Base-by-base conservation (phyloP, 2,888 invertebrate genomes). In the Microctonus aethiopoides region DNA sequence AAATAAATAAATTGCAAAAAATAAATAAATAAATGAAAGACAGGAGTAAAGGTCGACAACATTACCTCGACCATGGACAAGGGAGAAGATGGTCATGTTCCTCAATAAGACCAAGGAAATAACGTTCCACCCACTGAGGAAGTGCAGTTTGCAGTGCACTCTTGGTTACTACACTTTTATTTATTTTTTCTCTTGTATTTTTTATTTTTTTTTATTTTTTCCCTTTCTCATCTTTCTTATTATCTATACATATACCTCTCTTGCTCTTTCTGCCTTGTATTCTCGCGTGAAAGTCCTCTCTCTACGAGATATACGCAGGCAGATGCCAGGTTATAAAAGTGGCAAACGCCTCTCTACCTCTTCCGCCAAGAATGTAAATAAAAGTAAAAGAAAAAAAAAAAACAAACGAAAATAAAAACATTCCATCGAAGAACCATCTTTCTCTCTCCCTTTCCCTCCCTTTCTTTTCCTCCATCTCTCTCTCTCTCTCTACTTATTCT, bases 91-190 rank as follows among this genome's bases (percentile, higher is more conserved):
- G 32, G 51, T 22, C 16, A n/a, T 32, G 46, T 63, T 51, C 36
- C 51, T 46, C 67, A 67, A 67, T 67, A 59, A 67, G 13, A 67
- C 36, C 59, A 16, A 52, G 51, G 52, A 60, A 67, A 67, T 61
- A 67, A 67, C 67, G 60, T 67, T 67, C 67, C 60, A 54, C 67
- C 32, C 60, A 51, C 60, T 52, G 36, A 60, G 52, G 60, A 67
- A 60, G 60, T 52, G 32, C 20, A 46, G 16, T 46, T 9, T 46
- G n/a, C n/a, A n/a, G n/a, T 65, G 54, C 56, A 65, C 36, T n/a
- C 56, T 56, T 65, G n/a, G 54, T 62, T n/a, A n/a, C 32, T 62
- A 32, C 24, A 46, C 46, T 46, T 32, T 6, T 39, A 10, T 22
- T 13, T 34, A 22, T 32, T 10, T 16, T 46, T 51, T 54, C 20